Conservation (phyloP, 2,888 invertebrate species). For the Hemicrepidius hirtus region DNA sequence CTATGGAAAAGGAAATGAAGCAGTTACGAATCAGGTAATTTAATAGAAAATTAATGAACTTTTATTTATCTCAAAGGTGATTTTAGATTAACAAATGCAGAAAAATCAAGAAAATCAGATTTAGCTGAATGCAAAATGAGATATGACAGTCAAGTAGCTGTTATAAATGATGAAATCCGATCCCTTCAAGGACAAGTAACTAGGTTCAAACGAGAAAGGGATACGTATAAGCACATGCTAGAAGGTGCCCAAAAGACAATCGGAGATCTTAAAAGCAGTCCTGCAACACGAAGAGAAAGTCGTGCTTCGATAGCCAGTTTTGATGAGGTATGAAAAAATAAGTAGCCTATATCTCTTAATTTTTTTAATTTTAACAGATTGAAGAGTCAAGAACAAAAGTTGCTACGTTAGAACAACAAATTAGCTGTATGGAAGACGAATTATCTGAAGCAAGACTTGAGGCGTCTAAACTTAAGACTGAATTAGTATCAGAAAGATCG, state of each 20-base stretch:
- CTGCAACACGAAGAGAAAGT: constrained; percentile 73
- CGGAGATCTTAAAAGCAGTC: constrained; percentile 81
- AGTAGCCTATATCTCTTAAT: background rate
- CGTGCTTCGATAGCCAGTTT: constrained; percentile 81
- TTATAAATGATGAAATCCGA: constrained; percentile 87
- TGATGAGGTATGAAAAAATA: constrained; percentile 77
- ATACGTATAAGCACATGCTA: constrained; percentile 92
- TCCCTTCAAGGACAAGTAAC: constrained; percentile 87
- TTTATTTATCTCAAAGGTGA: background rate
- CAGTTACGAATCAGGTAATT: constrained; percentile 78
- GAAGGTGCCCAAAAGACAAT: constrained; percentile 91
- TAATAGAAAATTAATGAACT: background rate
- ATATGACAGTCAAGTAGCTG: constrained; percentile 88
- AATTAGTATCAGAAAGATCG: constrained; percentile 91
- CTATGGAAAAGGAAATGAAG: constrained; percentile 84
- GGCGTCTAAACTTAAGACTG: constrained; percentile 89
- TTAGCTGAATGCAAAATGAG: constrained; percentile 87
- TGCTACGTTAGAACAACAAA: constrained; percentile 86
- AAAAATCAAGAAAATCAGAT: constrained; percentile 85
- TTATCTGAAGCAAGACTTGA: constrained; percentile 89
- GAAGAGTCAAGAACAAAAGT: constrained; percentile 84
- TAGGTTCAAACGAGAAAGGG: constrained; percentile 90
- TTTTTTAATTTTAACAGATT: constrained; percentile 67
- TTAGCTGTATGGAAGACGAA: constrained; percentile 91
- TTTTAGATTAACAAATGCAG: constrained; percentile 74